These are phyloP conservation scores for Helicoverpa assulta DNA, from an alignment of 2,888 invertebrate genomes.

Conservation along the genomic window DNA sequence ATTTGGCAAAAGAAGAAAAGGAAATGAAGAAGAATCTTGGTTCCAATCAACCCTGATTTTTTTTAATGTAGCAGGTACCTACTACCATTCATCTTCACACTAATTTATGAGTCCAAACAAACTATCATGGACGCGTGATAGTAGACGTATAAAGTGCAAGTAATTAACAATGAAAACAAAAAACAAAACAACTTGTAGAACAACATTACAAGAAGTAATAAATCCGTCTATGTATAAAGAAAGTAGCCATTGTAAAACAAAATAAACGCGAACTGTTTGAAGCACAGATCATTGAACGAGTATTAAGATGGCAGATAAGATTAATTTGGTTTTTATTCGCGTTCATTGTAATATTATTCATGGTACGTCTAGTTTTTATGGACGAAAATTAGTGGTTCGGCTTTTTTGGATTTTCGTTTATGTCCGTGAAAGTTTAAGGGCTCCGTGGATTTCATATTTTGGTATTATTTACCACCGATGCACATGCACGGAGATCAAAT, in stretches of 20 bases:
- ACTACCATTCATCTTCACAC: too few relatives aligned
- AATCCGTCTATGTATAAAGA: neutral
- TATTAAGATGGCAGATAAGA: constrained; percentile 43
- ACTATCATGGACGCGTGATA: too few relatives aligned
- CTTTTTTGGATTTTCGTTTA: neutral
- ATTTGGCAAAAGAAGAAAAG: too few relatives aligned
- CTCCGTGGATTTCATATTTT: neutral
- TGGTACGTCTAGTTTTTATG: constrained; percentile 39
- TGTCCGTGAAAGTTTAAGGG: constrained; percentile 44
- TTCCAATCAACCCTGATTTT: too few relatives aligned
- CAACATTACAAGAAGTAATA: neutral
- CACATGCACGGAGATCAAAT: too few relatives aligned
- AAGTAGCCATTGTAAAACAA: neutral
- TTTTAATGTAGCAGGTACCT: too few relatives aligned
- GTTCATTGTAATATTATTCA: constrained; percentile 34
- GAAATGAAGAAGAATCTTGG: too few relatives aligned
- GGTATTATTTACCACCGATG: too few relatives aligned
- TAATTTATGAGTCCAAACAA: too few relatives aligned
- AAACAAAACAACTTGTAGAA: too few relatives aligned
- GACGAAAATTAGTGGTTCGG: constrained; percentile 38
- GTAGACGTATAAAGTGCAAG: too few relatives aligned
- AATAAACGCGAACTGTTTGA: constrained; percentile 13
- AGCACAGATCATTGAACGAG: constrained; percentile 9
- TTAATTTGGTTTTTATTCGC: constrained; percentile 16
- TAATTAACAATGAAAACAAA: too few relatives aligned